These are phyloP conservation scores for Neocloeon triangulifer DNA, from an alignment of 1,140 invertebrate species.

Conservation along the genomic window DNA sequence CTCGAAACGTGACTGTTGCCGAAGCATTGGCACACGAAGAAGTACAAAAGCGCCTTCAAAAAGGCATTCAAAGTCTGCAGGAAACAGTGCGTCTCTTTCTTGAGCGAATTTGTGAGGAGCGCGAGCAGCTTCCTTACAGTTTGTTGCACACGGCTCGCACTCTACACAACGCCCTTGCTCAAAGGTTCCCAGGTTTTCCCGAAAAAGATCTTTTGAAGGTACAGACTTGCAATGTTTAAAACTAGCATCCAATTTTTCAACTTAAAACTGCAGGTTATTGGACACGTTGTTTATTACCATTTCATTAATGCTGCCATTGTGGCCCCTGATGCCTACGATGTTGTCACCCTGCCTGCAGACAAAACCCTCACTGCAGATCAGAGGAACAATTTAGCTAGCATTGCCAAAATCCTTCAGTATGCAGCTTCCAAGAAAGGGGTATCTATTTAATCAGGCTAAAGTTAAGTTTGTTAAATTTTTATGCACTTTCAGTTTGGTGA, in stretches of 20 bases:
- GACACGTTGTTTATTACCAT: slow-evolving; percentile 60
- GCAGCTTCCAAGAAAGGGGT: slow-evolving; percentile 59
- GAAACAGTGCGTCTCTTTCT: slow-evolving; percentile 40
- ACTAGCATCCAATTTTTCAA: too few species aligned
- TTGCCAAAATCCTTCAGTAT: slow-evolving; percentile 65
- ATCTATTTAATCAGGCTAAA: slow-evolving; percentile 10
- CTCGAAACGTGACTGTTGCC: slow-evolving; percentile 42
- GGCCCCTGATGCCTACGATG: slow-evolving; percentile 59
- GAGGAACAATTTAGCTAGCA: slow-evolving; percentile 51
- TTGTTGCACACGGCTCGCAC: slow-evolving; percentile 55
- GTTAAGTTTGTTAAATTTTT: slow-evolving; percentile 5
- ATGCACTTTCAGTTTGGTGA: slow-evolving; percentile 40
- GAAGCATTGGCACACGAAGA: slow-evolving; percentile 46
- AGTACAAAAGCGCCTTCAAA: slow-evolving; percentile 33
- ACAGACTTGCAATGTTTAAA: too few species aligned
- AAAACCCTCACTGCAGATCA: slow-evolving; percentile 42
- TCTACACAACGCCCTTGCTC: slow-evolving; percentile 32
- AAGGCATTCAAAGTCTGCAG: slow-evolving; percentile 34
- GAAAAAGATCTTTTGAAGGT: slow-evolving; percentile 59
- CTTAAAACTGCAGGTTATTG: slow-evolving; percentile 50
- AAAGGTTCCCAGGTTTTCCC: slow-evolving; percentile 44
- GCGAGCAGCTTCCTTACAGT: slow-evolving; percentile 49
- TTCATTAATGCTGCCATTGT: slow-evolving; percentile 66
- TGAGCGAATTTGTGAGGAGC: slow-evolving; percentile 30
- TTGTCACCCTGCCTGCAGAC: slow-evolving; percentile 42